phyloP scores from a whole-genome alignment of 2,113 vertebrate genomes.

The Reinhardtius hippoglossoides region DNA sequence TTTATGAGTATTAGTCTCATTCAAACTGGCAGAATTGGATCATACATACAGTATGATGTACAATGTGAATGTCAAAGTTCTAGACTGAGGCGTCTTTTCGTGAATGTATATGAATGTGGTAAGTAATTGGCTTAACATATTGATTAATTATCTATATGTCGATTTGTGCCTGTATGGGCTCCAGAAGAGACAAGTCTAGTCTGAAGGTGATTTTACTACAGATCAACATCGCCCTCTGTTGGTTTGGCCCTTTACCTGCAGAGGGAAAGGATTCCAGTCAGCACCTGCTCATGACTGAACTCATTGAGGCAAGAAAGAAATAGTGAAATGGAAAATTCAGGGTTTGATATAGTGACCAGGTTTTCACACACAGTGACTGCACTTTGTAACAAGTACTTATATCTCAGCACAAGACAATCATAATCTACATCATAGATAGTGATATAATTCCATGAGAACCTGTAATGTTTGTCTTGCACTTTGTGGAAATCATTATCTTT shows the following conservation, averaged over 20 bases:
- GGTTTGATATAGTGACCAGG: neutral
- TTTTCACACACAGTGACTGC: neutral
- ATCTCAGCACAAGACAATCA: neutral
- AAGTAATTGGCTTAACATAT: neutral
- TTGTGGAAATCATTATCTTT: neutral
- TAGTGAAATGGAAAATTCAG: neutral
- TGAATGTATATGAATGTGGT: neutral
- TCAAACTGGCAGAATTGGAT: neutral
- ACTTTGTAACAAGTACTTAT: neutral
- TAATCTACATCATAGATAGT: neutral
- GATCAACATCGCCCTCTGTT: conserved; percentile 59
- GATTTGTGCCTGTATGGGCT: neutral
- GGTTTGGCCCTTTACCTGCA: conserved; percentile 34
- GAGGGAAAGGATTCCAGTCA: neutral
- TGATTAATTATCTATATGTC: neutral
- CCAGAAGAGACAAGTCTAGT: too few species aligned
- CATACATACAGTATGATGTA: neutral
- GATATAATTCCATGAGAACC: neutral
- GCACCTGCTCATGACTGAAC: conserved; percentile 2
- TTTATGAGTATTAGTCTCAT: neutral
- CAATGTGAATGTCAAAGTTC: too few species aligned
- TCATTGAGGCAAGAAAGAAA: neutral
- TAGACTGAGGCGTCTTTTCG: too few species aligned
- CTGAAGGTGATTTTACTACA: neutral
- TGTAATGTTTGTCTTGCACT: neutral